A percentile compares a stretch with the other conserved stretches of the same genome.
Evolutionary conservation across 1,140 invertebrate genomes (phyloP).

Genomic region (Heliconius eleuchia): DNA sequence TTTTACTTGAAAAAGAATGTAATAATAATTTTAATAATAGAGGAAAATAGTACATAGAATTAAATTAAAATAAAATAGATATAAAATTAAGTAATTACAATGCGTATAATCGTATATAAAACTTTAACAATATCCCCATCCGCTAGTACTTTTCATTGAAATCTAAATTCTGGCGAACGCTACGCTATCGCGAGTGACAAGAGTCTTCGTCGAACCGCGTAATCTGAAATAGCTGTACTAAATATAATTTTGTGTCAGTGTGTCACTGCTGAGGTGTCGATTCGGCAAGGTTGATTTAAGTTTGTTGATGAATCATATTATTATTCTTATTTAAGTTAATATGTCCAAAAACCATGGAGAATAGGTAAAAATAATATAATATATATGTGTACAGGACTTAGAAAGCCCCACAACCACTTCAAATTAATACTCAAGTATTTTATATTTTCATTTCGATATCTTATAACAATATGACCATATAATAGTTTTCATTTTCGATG

Average conservation of each 20-base stretch:
- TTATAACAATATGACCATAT: too few relatives aligned
- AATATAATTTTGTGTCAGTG: conserved; percentile 29
- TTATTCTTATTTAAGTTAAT: not conserved
- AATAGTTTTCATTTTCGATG: too few relatives aligned
- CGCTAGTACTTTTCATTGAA: conserved; percentile 15
- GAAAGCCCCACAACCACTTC: too few relatives aligned
- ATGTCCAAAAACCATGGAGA: not conserved
- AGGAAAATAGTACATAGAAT: too few relatives aligned
- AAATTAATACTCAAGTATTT: too few relatives aligned
- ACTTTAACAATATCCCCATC: not conserved
- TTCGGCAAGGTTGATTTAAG: conserved; percentile 11
- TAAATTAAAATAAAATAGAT: too few relatives aligned
- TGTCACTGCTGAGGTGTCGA: conserved; percentile 14
- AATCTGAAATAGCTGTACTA: conserved; percentile 21
- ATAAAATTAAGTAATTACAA: not conserved
- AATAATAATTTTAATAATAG: too few relatives aligned
- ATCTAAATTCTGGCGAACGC: conserved; percentile 14
- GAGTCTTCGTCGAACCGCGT: conserved; percentile 4
- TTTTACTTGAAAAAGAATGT: too few relatives aligned
- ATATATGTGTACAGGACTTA: too few relatives aligned
- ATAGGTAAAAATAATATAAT: too few relatives aligned
- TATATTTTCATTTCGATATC: too few relatives aligned
- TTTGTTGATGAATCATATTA: not conserved
- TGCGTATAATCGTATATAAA: not conserved
- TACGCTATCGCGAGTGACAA: conserved; percentile 7